Conservation (phyloP, 2,113 vertebrate species). For the Cariama cristata region DNA sequence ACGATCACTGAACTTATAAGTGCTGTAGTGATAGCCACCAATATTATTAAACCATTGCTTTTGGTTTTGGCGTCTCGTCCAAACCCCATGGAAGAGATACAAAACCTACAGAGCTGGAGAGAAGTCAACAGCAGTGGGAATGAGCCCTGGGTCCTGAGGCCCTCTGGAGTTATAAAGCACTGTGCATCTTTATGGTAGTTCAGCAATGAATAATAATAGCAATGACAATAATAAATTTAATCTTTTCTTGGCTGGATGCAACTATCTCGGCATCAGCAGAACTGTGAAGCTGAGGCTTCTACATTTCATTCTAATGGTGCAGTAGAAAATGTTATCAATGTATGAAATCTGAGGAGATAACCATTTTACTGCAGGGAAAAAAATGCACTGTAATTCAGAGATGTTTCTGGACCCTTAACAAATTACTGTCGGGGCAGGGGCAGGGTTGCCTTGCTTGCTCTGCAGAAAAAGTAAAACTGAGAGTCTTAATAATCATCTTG, state of each 20-base stretch:
- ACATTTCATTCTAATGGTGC: conserved; percentile 17
- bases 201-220: conserved; percentile 16
- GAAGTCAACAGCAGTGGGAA: background rate
- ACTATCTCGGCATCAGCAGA: conserved; percentile 2
- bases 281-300: background rate
- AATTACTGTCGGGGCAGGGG: background rate
- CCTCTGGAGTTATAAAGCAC: background rate
- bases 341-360: conserved; percentile 33
- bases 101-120: background rate
- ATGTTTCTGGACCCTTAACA: background rate
- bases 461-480: background rate
- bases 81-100: background rate
- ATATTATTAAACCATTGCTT: background rate
- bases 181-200: background rate
- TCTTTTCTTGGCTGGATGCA: background rate
- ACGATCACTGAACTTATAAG: background rate
- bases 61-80: background rate
- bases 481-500: background rate
- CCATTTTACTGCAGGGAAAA: background rate
- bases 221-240: background rate
- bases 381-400: background rate
- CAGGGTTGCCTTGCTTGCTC: background rate
- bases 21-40: background rate
- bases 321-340: background rate
- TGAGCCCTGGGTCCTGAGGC: background rate